phyloP scores from a whole-genome alignment of 1,140 invertebrate species.

The Atopsyche davidsoni region DNA sequence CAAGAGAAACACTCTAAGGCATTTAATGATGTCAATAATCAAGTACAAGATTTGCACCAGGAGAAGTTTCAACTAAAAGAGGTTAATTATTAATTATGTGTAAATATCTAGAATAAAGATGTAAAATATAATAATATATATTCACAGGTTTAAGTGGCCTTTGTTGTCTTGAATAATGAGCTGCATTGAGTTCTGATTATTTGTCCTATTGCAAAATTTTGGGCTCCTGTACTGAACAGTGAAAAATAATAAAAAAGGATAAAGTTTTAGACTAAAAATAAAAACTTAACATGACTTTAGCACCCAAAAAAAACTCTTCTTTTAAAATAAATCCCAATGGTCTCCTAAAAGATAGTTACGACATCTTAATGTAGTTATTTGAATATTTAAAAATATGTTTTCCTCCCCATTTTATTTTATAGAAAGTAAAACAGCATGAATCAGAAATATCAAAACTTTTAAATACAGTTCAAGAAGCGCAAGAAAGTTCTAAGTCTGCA shows the following conservation, averaged over 20 bases:
- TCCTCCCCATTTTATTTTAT: conserved; percentile 26
- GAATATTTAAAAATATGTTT: conserved; percentile 2
- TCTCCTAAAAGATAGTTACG: too few species aligned
- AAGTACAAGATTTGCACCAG: conserved; percentile 11
- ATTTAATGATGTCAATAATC: conserved; percentile 6
- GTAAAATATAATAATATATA: too few species aligned
- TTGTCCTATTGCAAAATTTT: too few species aligned
- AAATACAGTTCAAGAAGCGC: conserved; percentile 58
- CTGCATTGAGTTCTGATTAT: too few species aligned
- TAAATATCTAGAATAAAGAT: conserved; percentile 29
- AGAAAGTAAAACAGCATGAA: conserved; percentile 59
- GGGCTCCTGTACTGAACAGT: too few species aligned
- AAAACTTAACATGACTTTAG: too few species aligned
- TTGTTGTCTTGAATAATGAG: too few species aligned
- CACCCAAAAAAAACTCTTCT: too few species aligned
- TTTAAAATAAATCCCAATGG: too few species aligned
- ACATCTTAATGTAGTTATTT: conserved; percentile 17
- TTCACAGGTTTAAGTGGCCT: too few species aligned
- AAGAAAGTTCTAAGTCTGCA: conserved; percentile 55
- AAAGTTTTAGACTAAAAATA: background rate
- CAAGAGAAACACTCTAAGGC: conserved; percentile 13
- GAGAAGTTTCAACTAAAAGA: conserved; percentile 26
- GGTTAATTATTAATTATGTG: conserved; percentile 18
- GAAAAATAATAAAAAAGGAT: background rate
- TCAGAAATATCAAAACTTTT: conserved; percentile 60